phyloP scores from a whole-genome alignment of 2,888 invertebrate genomes.

The Idaea dimidiata region DNA sequence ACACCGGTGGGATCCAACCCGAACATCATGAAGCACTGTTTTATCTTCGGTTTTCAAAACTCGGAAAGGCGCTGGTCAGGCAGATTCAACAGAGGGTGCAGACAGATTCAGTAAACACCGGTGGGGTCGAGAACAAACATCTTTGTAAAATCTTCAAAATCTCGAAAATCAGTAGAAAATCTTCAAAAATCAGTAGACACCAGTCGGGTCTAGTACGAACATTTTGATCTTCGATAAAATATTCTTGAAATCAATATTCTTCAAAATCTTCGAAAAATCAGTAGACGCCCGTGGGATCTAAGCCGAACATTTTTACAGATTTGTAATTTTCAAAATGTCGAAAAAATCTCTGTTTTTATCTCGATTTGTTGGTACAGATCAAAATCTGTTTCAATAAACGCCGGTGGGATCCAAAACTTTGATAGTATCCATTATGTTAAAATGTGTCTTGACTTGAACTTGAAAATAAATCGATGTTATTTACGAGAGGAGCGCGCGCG shows the following conservation, averaged over 20 bases:
- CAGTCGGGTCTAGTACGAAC: conserved; percentile 67
- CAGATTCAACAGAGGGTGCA: background rate
- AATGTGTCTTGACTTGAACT: conserved; percentile 55
- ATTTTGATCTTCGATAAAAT: conserved; percentile 45
- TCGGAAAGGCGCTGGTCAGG: background rate
- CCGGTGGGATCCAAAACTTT: conserved; percentile 76
- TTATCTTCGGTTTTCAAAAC: conserved; percentile 35
- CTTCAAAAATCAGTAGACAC: conserved; percentile 51
- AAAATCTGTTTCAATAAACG: conserved; percentile 58
- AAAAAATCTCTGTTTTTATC: conserved; percentile 20
- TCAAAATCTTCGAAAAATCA: conserved; percentile 36
- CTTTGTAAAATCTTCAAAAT: conserved; percentile 33
- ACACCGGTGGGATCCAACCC: conserved; percentile 54
- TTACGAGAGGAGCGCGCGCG: conserved; percentile 60
- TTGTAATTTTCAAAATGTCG: conserved; percentile 20
- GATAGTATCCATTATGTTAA: conserved; percentile 58
- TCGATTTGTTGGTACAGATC: conserved; percentile 20
- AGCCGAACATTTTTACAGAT: conserved; percentile 52
- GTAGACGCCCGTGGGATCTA: conserved; percentile 72
- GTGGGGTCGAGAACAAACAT: conserved; percentile 73
- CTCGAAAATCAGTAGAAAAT: conserved; percentile 43
- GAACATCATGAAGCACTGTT: conserved; percentile 53
- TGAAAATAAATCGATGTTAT: conserved; percentile 68
- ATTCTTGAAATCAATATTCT: conserved; percentile 16
- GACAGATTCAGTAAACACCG: conserved; percentile 61